Conservation (phyloP, 2,113 vertebrate genomes). For the Herpetotheres cachinnans region DNA sequence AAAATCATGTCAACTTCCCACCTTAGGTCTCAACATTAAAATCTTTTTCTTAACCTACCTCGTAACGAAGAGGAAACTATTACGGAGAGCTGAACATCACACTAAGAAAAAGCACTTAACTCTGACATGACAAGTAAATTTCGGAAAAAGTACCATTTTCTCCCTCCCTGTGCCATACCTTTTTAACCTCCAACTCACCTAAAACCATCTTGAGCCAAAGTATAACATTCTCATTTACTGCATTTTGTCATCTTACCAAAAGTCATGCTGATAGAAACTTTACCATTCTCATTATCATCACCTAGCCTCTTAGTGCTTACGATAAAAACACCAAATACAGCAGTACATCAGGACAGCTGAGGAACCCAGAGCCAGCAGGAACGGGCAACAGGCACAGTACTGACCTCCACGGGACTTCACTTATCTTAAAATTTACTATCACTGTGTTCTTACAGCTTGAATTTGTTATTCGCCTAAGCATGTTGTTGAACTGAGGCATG, state of each 20-base stretch:
- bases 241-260: neutral
- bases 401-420: neutral
- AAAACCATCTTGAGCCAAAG: neutral
- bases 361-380: neutral
- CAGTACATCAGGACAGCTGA: neutral
- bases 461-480: neutral
- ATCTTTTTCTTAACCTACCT: neutral
- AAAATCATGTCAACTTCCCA: neutral
- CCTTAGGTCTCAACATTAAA: neutral
- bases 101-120: neutral
- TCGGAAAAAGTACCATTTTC: neutral
- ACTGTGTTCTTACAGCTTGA: neutral
- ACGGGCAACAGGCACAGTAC: neutral
- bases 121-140: neutral
- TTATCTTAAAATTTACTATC: neutral
- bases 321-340: neutral
- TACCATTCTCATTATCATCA: neutral
- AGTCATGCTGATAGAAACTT: fast-evolving
- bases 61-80: neutral
- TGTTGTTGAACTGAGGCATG: neutral
- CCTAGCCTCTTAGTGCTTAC: fast-evolving
- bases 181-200: neutral
- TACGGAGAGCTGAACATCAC: neutral
- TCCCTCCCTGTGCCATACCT: neutral
- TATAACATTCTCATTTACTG: neutral